These are phyloP conservation scores for Diachasmimorpha longicaudata DNA, from an alignment of 1,140 invertebrate genomes.

Conservation along the genomic window DNA sequence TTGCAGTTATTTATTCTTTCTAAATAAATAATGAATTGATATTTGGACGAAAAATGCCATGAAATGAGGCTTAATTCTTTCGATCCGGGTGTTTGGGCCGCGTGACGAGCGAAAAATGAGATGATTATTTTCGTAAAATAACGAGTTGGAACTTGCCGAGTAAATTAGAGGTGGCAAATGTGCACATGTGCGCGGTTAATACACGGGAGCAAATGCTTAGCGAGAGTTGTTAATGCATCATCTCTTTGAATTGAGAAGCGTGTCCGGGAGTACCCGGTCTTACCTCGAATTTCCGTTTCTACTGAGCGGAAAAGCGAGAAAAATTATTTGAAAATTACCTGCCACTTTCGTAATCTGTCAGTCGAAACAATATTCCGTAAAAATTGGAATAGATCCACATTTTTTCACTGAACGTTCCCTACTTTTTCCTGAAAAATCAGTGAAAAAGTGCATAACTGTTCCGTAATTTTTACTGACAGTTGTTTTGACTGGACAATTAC, in stretches of 20 bases:
- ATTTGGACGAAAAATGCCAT: not conserved
- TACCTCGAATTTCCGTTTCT: not conserved
- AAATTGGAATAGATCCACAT: too few species aligned
- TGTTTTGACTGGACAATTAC: too few species aligned
- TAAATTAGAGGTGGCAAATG: conserved; percentile 13
- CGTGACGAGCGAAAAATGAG: conserved; percentile 17
- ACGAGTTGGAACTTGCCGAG: conserved; percentile 1
- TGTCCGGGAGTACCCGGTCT: not conserved
- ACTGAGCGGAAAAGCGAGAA: not conserved
- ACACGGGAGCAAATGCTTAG: not conserved
- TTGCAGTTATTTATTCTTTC: not conserved
- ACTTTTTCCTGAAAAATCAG: too few species aligned
- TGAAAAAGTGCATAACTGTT: too few species aligned
- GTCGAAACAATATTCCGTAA: too few species aligned
- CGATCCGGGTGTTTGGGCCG: not conserved
- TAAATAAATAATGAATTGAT: not conserved
- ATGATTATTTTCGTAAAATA: conserved; percentile 32
- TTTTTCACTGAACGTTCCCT: too few species aligned
- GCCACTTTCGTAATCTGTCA: too few species aligned
- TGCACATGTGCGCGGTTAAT: not conserved
- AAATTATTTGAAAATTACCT: too few species aligned
- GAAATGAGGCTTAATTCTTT: conserved; percentile 1
- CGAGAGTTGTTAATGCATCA: conserved; percentile 14
- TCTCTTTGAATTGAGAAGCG: not conserved
- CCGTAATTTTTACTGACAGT: too few species aligned